phyloP scores from a whole-genome alignment of 1,140 invertebrate genomes.

The Pseudomyrmex gracilis region DNA sequence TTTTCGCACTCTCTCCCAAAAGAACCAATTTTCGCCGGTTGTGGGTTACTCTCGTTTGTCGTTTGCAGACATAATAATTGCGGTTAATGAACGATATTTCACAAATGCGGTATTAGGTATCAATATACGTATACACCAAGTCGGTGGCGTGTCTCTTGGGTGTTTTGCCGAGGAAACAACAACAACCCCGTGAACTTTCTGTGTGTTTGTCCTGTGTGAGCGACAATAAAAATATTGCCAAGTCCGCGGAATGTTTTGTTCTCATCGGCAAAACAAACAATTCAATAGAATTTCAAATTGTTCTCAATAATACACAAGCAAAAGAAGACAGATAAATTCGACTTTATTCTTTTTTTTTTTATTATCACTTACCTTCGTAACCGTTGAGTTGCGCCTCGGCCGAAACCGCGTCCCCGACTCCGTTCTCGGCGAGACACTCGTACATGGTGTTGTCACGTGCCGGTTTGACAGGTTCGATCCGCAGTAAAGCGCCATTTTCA shows the following conservation, averaged over 20 bases:
- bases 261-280: too few species aligned
- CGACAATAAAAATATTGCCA: too few species aligned
- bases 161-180: too few species aligned
- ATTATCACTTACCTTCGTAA: slow-evolving; percentile 92
- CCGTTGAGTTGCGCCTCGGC: slow-evolving; percentile 95
- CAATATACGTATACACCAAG: background rate
- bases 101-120: background rate
- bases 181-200: too few species aligned
- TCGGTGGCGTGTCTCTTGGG: too few species aligned
- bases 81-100: background rate
- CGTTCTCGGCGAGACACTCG: slow-evolving; percentile 98
- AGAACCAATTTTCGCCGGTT: background rate
- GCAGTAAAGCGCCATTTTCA: slow-evolving; percentile 91
- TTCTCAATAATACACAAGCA: too few species aligned
- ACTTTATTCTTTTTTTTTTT: too few species aligned
- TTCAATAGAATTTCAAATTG: too few species aligned
- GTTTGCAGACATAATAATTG: slow-evolving; percentile 1
- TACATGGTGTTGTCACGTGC: slow-evolving; percentile 95
- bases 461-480: slow-evolving; percentile 95
- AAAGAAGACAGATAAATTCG: too few species aligned
- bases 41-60: background rate
- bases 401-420: slow-evolving; percentile 96
- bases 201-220: too few species aligned
- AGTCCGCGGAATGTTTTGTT: too few species aligned
- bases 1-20: too few species aligned